Base-by-base conservation (phyloP, 1,140 invertebrate species). In the Drosophila ambigua region DNA sequence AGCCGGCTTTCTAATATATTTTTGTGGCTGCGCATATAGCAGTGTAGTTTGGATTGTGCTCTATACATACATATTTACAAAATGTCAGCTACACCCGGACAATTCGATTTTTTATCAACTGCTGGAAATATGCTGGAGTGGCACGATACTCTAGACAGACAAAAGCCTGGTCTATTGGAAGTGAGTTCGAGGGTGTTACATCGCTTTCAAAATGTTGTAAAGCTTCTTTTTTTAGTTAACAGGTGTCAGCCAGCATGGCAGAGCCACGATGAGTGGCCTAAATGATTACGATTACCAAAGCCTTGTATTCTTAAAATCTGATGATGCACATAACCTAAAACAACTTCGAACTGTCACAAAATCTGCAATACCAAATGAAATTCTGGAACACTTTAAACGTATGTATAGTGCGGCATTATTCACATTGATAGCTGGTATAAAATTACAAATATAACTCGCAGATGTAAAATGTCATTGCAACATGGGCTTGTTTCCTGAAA, bases 401-500 rank as follows among this genome's bases (percentile, higher is more conserved):
- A 97, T 96, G 63, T 72, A 61, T 76, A 24, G 44, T 54, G 39
- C 64, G 35, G 15, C 7, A 1, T 8, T 39, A 13, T 39, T 13
- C 11, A 39, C 11, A 39, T 39, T 39, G 35, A 39, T 39, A 39
- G 13, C 35, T 39, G 35, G 11, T 13, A 39, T 13, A 39, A 4
- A n/a, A 2, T 4, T 4, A 31, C 31, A 26, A 9, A 5, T n/a
- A 1, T 5, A 26, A 13, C 9, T 11, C 51, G 66, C 84, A 97
- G 96, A 97, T 93, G 96, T 98, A 93, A 97, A 98, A 92, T 98
- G 96, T 79, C 97, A 98, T 90, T 98, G 97, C 91, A 95, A 97
- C 92, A 99, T 99, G 97, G 98, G 98, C 5, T 92, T 99, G 5
- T 99, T 99, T 93, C 96, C 98, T 61, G 98, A 98, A 91, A 98